Conservation (phyloP, 2,797 vertebrate genomes). For the Pangasius sanitwongsei region DNA sequence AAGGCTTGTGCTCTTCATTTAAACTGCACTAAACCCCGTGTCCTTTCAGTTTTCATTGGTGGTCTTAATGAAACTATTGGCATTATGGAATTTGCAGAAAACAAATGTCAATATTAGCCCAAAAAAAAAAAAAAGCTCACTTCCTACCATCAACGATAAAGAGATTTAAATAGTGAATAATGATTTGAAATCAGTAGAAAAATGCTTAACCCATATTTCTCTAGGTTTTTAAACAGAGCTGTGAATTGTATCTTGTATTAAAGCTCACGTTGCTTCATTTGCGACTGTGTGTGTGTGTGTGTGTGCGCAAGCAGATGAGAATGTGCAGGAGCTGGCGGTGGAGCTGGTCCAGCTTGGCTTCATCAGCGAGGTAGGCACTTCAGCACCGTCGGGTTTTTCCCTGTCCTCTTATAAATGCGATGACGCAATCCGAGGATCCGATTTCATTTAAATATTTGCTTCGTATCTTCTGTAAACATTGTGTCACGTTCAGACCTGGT, state of each 20-base stretch:
- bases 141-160: neutral
- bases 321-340: slow-evolving; percentile 91
- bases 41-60: neutral
- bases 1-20: neutral
- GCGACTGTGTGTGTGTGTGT: neutral
- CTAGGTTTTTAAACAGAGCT: neutral
- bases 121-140: no score
- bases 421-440: neutral
- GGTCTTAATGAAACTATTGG: neutral
- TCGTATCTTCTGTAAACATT: neutral
- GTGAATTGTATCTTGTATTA: neutral
- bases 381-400: neutral
- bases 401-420: neutral
- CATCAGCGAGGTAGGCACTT: slow-evolving; percentile 88
- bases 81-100: neutral
- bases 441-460: neutral
- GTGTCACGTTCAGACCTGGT: neutral
- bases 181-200: neutral
- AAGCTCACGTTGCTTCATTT: neutral
- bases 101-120: neutral
- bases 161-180: neutral
- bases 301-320: slow-evolving; percentile 82
- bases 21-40: neutral
- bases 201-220: neutral
- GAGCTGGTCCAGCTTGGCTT: slow-evolving; percentile 98